Evolutionary conservation across 2,797 vertebrate genomes (phyloP), one percentile per base, ranked within the genome.

Genomic region (Lacerta bilineata): DNA sequence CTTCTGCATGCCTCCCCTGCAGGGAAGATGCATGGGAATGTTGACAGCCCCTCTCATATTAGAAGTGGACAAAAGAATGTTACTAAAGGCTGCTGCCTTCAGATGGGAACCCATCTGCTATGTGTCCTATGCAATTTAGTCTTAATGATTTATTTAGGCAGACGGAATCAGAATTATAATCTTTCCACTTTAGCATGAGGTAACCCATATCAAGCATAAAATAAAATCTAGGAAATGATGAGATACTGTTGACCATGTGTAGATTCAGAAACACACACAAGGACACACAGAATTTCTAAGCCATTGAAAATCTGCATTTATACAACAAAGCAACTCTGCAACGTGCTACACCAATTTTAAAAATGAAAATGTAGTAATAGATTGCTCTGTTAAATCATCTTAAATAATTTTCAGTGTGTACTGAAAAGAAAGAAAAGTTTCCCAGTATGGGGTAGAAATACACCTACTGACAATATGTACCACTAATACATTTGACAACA

Each of bases 81-180:
- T 23, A 91, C 71, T 86, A 83, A 61, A 61, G 91, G 55, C 66
- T 90, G 89, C 39, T 87, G 46, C 83, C 33, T 90, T 80, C 85
- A 74, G 59, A 15, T 2, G 10, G 77, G 93, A 92, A 50, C 36
- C 80, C 80, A 91, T 92, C 89, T 94, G 86, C 86, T 89, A 88
- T 74, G 80, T 0, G 1, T 46, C 66, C 85, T 88, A 0, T 7
- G 20, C 41, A 43, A 80, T 27, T 90, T 82, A 89, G 50, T 83
- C 90, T 88, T 83, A 93, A 91, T 79, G 77, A 92, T 89, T 93
- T 91, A 83, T 93, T 94, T 84, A 82, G 94, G 87, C 2, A 90
- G 69, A 86, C 87, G 55, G 39, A 90, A 92, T 78, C 74, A 89
- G 85, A 92, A 92, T 25, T 66, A 90, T 90, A 72, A 86, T 72